Base-by-base conservation (phyloP, 2,888 invertebrate genomes). In the Isoperla grammatica region DNA sequence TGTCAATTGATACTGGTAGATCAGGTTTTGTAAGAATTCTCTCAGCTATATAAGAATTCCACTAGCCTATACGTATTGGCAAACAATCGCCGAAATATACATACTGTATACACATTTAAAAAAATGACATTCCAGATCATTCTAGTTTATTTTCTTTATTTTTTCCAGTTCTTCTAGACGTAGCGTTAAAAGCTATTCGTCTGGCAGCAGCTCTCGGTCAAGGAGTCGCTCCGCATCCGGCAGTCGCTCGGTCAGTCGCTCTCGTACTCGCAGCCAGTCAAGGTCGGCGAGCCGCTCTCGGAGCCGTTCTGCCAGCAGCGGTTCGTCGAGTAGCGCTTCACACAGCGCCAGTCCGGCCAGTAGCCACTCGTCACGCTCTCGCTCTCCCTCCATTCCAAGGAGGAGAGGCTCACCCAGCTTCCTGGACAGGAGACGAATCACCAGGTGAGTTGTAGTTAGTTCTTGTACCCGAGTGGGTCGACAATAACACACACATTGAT, bases 341-440 rank as follows among this genome's bases (percentile, higher is more conserved):
- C 79, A 81, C 1, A 48, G 48, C 12, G 42, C 39, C 6, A 56
- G 60, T 39, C 54, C 64, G 12, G 50, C 56, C 23, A 58, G 60
- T 45, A 58, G 64, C 53, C 64, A 63, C 50, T 64, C 65, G 4
- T 62, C 63, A 5, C 57, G 85, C 66, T 86, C 86, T 60, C 80
- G 88, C 63, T 90, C 91, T 62, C 89, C 87, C n/a, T 95, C 95
- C 61, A 95, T 95, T 74, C 93, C 95, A 55, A 80, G 95, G 60
- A 83, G 95, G 63, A 87, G 90, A 68, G 95, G 95, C 45, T 95
- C 95, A 60, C 96, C 96, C 17, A 93, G 93, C 75, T 95, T 95
- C 77, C 79, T 95, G 63, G 95, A 95, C 76, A 81, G 94, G 68
- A 82, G 96, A 61, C 84, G 96, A 68, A 96, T 96, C 71, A 96